phyloP scores from a whole-genome alignment of 2,888 invertebrate genomes.

The Palloptera scutellata region DNA sequence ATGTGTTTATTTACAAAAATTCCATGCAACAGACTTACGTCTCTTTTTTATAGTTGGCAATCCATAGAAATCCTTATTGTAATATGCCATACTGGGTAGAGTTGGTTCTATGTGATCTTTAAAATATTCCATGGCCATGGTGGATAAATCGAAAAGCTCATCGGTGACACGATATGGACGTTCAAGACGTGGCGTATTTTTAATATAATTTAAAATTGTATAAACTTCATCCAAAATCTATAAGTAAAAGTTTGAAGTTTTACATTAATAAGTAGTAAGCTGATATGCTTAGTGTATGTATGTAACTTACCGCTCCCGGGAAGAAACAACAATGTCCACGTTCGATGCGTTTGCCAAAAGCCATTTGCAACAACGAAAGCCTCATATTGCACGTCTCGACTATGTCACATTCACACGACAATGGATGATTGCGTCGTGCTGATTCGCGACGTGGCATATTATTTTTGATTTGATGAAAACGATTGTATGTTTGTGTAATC shows the following conservation, averaged over 20 bases:
- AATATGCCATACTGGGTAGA: slow-evolving; percentile 87
- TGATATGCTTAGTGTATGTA: background rate
- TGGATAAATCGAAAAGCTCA: slow-evolving; percentile 91
- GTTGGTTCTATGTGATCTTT: slow-evolving; percentile 92
- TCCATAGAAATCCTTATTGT: slow-evolving; percentile 84
- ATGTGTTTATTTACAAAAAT: background rate
- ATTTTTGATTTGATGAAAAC: slow-evolving; percentile 87
- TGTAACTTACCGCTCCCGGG: slow-evolving; percentile 81
- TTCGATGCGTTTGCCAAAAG: slow-evolving; percentile 94
- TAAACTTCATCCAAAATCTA: slow-evolving; percentile 92
- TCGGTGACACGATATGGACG: slow-evolving; percentile 93
- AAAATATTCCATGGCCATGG: slow-evolving; percentile 98
- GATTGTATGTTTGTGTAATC: slow-evolving; percentile 83
- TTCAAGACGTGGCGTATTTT: slow-evolving; percentile 81
- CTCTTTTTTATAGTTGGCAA: slow-evolving; percentile 61
- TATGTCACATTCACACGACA: slow-evolving; percentile 92
- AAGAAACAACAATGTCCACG: slow-evolving; percentile 93
- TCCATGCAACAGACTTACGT: slow-evolving; percentile 45
- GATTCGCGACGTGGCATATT: slow-evolving; percentile 91
- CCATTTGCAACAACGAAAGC: slow-evolving; percentile 89
- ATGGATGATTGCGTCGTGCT: slow-evolving; percentile 86
- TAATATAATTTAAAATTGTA: slow-evolving; percentile 83
- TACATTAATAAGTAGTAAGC: no score
- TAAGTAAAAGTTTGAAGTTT: slow-evolving; percentile 47
- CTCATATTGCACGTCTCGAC: slow-evolving; percentile 94